Evolutionary conservation across 1,140 invertebrate species (phyloP).

Genomic region (Chrysopa pallens): DNA sequence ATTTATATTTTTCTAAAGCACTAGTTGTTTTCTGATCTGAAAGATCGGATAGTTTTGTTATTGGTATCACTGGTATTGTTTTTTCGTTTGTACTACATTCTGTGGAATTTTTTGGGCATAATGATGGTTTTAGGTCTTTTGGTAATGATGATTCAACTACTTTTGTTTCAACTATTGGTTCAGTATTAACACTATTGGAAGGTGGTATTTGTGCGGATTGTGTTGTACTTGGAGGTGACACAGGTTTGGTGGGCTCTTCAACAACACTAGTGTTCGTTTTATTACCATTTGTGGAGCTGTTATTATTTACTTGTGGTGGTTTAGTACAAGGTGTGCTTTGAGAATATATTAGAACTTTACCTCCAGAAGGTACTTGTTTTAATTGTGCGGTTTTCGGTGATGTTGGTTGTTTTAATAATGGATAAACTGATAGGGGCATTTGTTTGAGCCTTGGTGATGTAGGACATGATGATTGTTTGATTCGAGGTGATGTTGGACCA

Average conservation of each 20-base stretch:
- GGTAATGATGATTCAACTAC: not conserved
- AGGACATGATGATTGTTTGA: slow-evolving; percentile 36
- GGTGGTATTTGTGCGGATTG: not conserved
- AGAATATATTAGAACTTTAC: slow-evolving; percentile 11
- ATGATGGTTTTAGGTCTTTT: slow-evolving; percentile 3
- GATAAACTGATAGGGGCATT: slow-evolving; percentile 26
- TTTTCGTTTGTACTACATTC: not conserved
- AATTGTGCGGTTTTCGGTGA: slow-evolving; percentile 29
- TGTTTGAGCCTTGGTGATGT: slow-evolving; percentile 41
- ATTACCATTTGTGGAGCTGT: slow-evolving; percentile 1
- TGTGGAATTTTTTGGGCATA: not conserved
- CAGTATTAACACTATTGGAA: not conserved
- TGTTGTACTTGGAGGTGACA: slow-evolving; percentile 15
- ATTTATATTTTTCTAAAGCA: slow-evolving; percentile 4
- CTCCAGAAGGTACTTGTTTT: slow-evolving; percentile 5
- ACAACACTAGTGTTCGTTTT: not conserved
- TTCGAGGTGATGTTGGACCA: slow-evolving; percentile 48
- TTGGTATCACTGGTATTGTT: not conserved
- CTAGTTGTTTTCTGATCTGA: not conserved
- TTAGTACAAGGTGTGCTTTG: slow-evolving; percentile 25
- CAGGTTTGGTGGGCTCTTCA: no score
- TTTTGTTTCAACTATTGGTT: not conserved
- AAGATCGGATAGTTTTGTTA: not conserved
- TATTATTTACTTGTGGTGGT: slow-evolving; percentile 13
- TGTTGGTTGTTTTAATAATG: slow-evolving; percentile 33